These are phyloP conservation scores for Caretta caretta DNA, from an alignment of 2,113 vertebrate species.

Conservation along the genomic window DNA sequence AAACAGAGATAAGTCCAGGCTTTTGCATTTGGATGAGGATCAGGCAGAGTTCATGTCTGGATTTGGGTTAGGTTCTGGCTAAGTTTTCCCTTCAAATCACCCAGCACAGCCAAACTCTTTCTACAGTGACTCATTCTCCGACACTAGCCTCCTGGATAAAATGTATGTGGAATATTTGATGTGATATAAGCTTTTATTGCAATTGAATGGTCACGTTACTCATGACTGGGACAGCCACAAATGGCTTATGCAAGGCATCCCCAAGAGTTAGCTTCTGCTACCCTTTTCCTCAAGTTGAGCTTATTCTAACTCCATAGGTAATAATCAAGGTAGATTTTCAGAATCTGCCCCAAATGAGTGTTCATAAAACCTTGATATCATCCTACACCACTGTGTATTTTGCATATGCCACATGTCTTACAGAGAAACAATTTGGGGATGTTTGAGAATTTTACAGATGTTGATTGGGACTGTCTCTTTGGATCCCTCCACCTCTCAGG, in stretches of 20 bases:
- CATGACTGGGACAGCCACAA: background rate
- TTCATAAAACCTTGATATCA: too few relatives aligned
- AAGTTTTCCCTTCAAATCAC: background rate
- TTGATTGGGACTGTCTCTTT: background rate
- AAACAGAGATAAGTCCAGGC: fast-evolving
- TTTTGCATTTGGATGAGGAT: background rate
- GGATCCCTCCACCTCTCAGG: background rate
- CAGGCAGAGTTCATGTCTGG: background rate
- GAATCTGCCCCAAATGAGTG: too few relatives aligned
- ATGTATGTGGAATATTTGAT: background rate
- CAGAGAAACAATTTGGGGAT: too few relatives aligned
- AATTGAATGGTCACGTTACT: background rate
- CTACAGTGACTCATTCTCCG: background rate
- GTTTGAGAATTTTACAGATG: too few relatives aligned
- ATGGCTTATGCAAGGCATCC: background rate
- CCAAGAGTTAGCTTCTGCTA: background rate
- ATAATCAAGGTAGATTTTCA: too few relatives aligned
- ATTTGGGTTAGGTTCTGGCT: background rate
- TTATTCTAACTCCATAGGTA: too few relatives aligned
- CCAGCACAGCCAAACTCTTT: background rate
- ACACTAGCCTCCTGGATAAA: background rate
- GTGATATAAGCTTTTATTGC: background rate
- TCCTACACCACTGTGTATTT: too few relatives aligned
- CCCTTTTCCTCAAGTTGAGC: too few relatives aligned
- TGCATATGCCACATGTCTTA: too few relatives aligned